These are phyloP conservation scores for Sebastes dallii DNA, from an alignment of 2,797 vertebrate species.

Conservation along the genomic window DNA sequence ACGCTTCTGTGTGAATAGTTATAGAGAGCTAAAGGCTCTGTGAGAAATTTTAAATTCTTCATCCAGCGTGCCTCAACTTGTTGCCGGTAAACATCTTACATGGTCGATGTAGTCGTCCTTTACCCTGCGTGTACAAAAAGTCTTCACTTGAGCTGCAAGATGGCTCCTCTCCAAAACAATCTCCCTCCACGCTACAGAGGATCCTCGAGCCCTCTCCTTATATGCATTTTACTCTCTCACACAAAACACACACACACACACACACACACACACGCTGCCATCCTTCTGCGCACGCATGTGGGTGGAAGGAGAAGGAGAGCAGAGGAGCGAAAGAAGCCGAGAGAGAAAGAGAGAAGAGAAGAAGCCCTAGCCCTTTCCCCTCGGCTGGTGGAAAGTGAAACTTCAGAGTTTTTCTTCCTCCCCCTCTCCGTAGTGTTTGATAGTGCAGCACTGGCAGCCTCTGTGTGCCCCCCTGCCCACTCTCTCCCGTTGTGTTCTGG, in stretches of 20 bases:
- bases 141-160: conserved; percentile 68
- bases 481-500: conserved; percentile 78
- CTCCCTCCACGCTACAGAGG: conserved; percentile 71
- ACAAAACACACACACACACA: conserved; percentile 61
- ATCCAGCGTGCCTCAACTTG: conserved; percentile 55
- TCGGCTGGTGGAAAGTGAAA: conserved; percentile 79
- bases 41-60: conserved; percentile 40
- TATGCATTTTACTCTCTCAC: conserved; percentile 72
- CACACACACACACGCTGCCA: conserved; percentile 41
- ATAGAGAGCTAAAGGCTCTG: conserved; percentile 32
- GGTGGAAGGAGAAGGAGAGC: conserved; percentile 83
- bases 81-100: conserved; percentile 65
- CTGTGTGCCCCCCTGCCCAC: conserved; percentile 77
- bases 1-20: conserved; percentile 25
- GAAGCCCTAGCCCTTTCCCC: conserved; percentile 70
- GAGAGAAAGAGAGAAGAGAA: conserved; percentile 73
- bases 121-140: conserved; percentile 63
- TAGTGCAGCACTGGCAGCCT: conserved; percentile 79
- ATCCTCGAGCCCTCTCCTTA: conserved; percentile 75
- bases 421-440: conserved; percentile 77
- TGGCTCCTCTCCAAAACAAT: conserved; percentile 79
- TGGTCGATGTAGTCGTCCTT: conserved; percentile 61
- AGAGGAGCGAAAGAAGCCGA: conserved; percentile 74
- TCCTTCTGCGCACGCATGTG: conserved; percentile 77
- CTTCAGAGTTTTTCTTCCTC: conserved; percentile 78